Percentiles rank a stretch among this genome's conserved stretches.
These are phyloP conservation scores for Achroia grisella DNA, from an alignment of 1,140 invertebrate species.

Conservation along the genomic window DNA sequence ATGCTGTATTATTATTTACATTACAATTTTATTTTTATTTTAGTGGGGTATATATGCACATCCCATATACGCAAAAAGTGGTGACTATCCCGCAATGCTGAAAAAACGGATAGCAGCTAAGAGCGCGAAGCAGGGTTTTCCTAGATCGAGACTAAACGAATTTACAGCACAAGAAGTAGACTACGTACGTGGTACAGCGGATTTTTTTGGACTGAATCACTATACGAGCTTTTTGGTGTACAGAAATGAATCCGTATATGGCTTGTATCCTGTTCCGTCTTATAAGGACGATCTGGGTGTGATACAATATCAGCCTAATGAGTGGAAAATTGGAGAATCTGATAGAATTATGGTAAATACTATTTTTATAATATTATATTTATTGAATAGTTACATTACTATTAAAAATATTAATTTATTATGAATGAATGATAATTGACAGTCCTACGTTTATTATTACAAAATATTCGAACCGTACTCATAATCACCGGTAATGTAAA, in stretches of 20 bases:
- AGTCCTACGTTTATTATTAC: too few relatives aligned
- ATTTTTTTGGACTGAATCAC: conserved; percentile 1
- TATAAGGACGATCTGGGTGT: not conserved
- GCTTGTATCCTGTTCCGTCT: not conserved
- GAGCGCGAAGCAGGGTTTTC: not conserved
- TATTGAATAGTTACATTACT: too few relatives aligned
- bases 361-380: too few relatives aligned
- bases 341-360: not conserved
- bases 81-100: not conserved
- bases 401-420: too few relatives aligned
- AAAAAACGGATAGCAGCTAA: not conserved
- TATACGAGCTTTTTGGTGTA: not conserved
- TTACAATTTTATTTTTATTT: conserved; percentile 1
- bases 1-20: conserved; percentile 3
- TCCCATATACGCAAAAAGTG: not conserved
- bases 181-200: not conserved
- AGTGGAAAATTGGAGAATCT: not conserved
- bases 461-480: too few relatives aligned
- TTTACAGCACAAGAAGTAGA: not conserved
- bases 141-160: not conserved
- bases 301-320: not conserved
- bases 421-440: too few relatives aligned
- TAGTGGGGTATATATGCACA: conserved; percentile 1
- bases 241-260: not conserved
- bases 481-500: too few relatives aligned